phyloP scores from a whole-genome alignment of 2,113 vertebrate species.

The Zosterops lateralis region DNA sequence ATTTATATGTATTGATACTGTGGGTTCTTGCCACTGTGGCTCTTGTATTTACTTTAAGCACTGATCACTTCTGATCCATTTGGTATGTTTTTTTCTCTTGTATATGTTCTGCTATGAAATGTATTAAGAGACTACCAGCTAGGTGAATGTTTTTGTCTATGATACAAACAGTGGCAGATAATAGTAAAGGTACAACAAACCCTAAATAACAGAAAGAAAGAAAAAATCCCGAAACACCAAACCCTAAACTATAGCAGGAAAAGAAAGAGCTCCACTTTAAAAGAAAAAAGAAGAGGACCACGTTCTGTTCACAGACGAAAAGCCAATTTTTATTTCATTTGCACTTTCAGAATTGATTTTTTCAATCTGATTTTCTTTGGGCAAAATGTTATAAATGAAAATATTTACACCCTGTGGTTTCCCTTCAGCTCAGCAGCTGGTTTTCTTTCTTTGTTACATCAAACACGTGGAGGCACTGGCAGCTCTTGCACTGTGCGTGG shows the following conservation, averaged over 20 bases:
- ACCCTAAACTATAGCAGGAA: background rate
- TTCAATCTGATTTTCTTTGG: conserved; percentile 51
- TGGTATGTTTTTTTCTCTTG: conserved; percentile 63
- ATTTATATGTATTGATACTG: conserved; percentile 71
- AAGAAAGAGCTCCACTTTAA: background rate
- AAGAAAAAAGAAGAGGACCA: background rate
- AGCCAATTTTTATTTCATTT: conserved; percentile 35
- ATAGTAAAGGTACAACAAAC: conserved; percentile 25
- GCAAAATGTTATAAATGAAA: conserved; percentile 47
- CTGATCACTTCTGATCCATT: conserved; percentile 67
- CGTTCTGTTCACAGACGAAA: conserved; percentile 21
- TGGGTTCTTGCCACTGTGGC: conserved; percentile 66
- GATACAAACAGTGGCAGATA: conserved; percentile 43
- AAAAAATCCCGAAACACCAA: background rate
- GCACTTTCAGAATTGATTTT: conserved; percentile 65
- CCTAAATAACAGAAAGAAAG: background rate
- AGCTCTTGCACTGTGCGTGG: background rate
- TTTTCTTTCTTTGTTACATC: background rate
- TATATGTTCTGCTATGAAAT: conserved; percentile 67
- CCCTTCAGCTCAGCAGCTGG: background rate
- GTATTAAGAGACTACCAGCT: conserved; percentile 61
- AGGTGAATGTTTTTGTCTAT: conserved; percentile 64
- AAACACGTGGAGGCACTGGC: background rate
- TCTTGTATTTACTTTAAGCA: conserved; percentile 73
- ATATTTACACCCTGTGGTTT: conserved; percentile 28